phyloP scores from a whole-genome alignment of 2,888 invertebrate genomes.

The Suillia variegata region DNA sequence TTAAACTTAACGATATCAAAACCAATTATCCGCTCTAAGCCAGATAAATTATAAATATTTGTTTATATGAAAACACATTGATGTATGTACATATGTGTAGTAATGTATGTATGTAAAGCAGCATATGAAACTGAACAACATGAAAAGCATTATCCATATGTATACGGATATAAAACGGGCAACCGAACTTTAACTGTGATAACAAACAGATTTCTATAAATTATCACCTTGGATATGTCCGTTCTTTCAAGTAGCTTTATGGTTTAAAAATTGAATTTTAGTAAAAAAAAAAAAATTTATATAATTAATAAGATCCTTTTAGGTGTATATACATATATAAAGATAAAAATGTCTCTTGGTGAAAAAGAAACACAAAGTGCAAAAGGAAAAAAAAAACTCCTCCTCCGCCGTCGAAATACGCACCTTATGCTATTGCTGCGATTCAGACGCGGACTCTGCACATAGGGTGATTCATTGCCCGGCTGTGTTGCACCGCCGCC shows the following conservation, averaged over 20 bases:
- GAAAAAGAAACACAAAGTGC: no score
- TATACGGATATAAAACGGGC: not conserved
- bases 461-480: slow-evolving; percentile 58
- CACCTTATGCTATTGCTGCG: slow-evolving; percentile 93
- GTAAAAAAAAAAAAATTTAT: slow-evolving; percentile 10
- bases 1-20: no score
- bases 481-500: slow-evolving; percentile 35
- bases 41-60: no score
- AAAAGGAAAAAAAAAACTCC: not conserved
- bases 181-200: no score
- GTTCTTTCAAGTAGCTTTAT: slow-evolving; percentile 84
- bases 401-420: no score
- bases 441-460: slow-evolving; percentile 73
- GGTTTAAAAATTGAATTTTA: slow-evolving; percentile 5
- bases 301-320: slow-evolving; percentile 6
- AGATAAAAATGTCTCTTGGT: slow-evolving; percentile 9
- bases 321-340: slow-evolving; percentile 15
- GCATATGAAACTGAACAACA: no score
- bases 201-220: slow-evolving; percentile 3
- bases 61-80: no score
- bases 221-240: slow-evolving; percentile 84
- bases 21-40: no score
- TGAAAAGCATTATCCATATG: not conserved
- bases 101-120: no score
- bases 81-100: no score